Conservation (phyloP, 2,797 vertebrate species). For the Tiaroga cobitis region DNA sequence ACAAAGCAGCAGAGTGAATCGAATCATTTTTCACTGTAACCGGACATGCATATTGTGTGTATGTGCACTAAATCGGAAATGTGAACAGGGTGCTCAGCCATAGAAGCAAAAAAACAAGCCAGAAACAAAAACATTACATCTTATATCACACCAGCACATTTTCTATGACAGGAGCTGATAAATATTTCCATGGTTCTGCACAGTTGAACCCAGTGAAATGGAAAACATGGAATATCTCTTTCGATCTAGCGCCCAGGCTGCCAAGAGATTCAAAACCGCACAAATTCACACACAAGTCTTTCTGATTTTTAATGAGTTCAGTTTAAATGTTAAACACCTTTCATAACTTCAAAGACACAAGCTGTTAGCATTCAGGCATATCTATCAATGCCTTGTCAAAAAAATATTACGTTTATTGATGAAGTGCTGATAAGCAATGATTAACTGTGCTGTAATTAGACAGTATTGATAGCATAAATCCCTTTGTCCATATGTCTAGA, state of each 20-base stretch:
- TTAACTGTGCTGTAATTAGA: background rate
- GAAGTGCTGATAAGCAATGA: background rate
- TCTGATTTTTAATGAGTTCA: slow-evolving; percentile 27
- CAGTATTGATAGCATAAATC: background rate
- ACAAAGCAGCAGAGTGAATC: slow-evolving; percentile 20
- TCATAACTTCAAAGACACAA: slow-evolving; percentile 2
- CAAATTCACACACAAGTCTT: slow-evolving; percentile 1
- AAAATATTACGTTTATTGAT: background rate
- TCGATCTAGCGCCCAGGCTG: slow-evolving; percentile 1
- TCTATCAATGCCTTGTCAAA: background rate
- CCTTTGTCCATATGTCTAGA: background rate
- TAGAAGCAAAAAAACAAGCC: background rate
- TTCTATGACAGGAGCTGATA: slow-evolving; percentile 25
- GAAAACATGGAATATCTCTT: slow-evolving; percentile 21
- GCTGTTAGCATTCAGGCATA: background rate
- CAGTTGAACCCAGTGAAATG: slow-evolving; percentile 26
- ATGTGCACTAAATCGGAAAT: background rate
- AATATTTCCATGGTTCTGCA: slow-evolving; percentile 28
- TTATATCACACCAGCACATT: slow-evolving; percentile 13
- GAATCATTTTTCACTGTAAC: slow-evolving; percentile 44
- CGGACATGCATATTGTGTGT: slow-evolving; percentile 6
- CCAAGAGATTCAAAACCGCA: background rate
- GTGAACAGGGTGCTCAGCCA: slow-evolving; percentile 8
- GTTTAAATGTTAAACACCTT: slow-evolving; percentile 32
- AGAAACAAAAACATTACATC: slow-evolving; percentile 29